Evolutionary conservation across 2,797 vertebrate genomes (phyloP).

Genomic region (Craterocephalus amniculus): DNA sequence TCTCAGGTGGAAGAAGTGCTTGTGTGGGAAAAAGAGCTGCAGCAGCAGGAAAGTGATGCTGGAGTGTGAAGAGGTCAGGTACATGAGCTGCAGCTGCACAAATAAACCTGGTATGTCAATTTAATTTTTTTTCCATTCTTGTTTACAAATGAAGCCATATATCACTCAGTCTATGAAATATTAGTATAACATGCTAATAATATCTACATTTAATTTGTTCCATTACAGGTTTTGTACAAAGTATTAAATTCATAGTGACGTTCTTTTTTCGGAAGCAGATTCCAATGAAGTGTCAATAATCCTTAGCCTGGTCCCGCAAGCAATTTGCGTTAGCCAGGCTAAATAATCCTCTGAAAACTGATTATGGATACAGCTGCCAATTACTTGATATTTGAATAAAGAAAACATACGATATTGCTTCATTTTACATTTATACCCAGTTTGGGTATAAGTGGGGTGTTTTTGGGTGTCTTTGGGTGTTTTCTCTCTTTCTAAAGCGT

Average conservation of each 20-base stretch:
- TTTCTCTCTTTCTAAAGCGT: not conserved
- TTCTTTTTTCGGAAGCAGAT: too few relatives aligned
- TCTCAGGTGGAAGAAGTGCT: slow-evolving; percentile 20
- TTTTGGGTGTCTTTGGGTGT: not conserved
- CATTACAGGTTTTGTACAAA: not conserved
- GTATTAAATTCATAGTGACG: too few relatives aligned
- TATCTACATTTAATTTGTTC: not conserved
- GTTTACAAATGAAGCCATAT: not conserved
- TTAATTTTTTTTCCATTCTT: not conserved
- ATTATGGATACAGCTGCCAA: too few relatives aligned
- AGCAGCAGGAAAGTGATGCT: slow-evolving; percentile 17
- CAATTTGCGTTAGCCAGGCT: too few relatives aligned
- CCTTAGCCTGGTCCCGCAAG: too few relatives aligned
- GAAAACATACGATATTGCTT: too few relatives aligned
- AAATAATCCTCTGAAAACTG: too few relatives aligned
- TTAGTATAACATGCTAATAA: not conserved
- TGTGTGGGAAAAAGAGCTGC: slow-evolving; percentile 17
- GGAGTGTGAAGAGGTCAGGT: not conserved
- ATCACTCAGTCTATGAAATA: not conserved
- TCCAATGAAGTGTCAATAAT: too few relatives aligned
- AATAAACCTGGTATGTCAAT: slow-evolving; percentile 1
- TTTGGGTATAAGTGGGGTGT: not conserved
- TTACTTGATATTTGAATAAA: too few relatives aligned
- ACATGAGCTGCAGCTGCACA: slow-evolving; percentile 41
- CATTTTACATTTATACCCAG: too few relatives aligned